phyloP scores from a whole-genome alignment of 1,140 invertebrate genomes.

The Anadara kagoshimensis region DNA sequence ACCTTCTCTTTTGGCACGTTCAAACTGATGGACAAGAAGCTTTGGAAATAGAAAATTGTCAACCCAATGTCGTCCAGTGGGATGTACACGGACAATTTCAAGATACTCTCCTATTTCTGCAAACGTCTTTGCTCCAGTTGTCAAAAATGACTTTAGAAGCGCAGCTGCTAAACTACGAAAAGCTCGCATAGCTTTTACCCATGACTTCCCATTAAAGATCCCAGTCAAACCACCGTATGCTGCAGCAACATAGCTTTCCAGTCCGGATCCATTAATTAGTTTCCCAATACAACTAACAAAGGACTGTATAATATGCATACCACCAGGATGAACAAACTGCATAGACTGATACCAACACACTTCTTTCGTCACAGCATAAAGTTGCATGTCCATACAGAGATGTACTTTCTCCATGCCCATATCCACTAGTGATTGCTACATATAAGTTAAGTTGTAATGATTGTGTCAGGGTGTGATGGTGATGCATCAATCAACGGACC shows the following conservation, averaged over 20 bases:
- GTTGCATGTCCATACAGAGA: not conserved
- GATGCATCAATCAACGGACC: not conserved
- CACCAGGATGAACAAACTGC: not conserved
- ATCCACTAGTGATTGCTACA: no score
- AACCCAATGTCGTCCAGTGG: not conserved
- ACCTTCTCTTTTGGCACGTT: no score
- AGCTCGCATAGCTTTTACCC: no score
- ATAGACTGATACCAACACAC: conserved; percentile 1
- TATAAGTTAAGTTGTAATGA: not conserved
- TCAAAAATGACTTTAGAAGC: not conserved
- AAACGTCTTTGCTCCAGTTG: not conserved
- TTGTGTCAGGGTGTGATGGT: not conserved
- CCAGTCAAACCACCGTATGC: no score
- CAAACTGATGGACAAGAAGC: no score
- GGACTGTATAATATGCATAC: no score
- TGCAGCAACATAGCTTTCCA: no score
- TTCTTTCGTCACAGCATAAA: not conserved
- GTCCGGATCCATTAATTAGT: no score
- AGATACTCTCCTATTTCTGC: not conserved
- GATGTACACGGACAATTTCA: not conserved
- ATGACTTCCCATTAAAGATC: no score
- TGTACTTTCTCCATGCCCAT: no score
- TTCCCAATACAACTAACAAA: no score
- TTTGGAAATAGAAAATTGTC: not conserved
- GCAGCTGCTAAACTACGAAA: not conserved